Base-by-base conservation (phyloP, 2,888 invertebrate genomes). In the Drosophila meridiana region DNA sequence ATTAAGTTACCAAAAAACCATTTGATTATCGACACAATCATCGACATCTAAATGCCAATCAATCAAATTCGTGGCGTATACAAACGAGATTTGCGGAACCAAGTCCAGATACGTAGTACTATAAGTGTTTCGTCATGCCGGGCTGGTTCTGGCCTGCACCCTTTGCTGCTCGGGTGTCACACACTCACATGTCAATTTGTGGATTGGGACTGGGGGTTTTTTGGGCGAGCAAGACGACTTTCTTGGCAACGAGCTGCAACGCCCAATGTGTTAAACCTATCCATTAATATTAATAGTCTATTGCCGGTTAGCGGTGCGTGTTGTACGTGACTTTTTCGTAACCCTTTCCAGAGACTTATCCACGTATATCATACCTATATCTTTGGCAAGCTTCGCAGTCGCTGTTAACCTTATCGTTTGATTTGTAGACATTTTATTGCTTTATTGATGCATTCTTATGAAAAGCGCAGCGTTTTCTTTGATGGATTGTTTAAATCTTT, bases 211-310 rank as follows among this genome's bases (percentile, higher is more conserved):
- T 56, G 47, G 30, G 61, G 60, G 40, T 69, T 43, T 42, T 69
- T 43, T 42, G 48, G 14, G 48, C 48, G 30, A 8, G 50, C 32
- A 56, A 62, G 64, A 80, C 78, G 72, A 81, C 66, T 81, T 68
- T 82, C 72, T 45, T 58, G 64, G 64, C 60, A 70, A 66, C 69
- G 67, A 57, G 65, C 59, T 73, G 80, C 70, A 76, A 87, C 91
- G 91, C 91, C 91, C 89, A 87, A 87, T 80, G 91, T 90, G 91
- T 91, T 91, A 91, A 80, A 78, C 80, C 87, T 83, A 85, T 83
- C 89, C 90, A 91, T 91, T 91, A 89, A 91, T 91, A 90, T 91
- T 91, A 91, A 91, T 90, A 89, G 91, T 78, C 78, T 53, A 55
- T 63, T 62, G 63, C 61, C 53, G 45, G 43, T 60, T 45, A 13